Evolutionary conservation across 2,113 vertebrate genomes (phyloP).

Genomic region (Sinocyclocheilus grahami): DNA sequence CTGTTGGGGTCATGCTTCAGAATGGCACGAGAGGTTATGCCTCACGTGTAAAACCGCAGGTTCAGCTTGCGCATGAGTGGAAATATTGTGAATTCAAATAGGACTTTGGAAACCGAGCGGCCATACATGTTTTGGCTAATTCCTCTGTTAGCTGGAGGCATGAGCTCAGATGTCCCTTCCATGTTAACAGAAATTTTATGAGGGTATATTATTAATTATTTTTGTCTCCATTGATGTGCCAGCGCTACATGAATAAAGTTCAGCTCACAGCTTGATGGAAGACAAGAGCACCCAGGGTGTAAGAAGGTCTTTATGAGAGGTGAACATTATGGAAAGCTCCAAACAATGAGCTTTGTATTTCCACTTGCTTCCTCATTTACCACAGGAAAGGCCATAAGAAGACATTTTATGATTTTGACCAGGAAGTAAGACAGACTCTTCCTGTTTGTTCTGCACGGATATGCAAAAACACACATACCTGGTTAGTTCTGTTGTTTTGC

Average conservation of each 20-base stretch:
- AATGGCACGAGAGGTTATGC: conserved; percentile 5
- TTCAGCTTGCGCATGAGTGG: not conserved
- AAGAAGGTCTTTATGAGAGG: not conserved
- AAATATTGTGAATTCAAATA: conserved; percentile 28
- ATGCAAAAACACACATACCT: conserved; percentile 8
- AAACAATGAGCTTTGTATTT: conserved; percentile 21
- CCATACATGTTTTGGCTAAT: conserved; percentile 39
- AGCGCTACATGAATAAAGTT: not conserved
- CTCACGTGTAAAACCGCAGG: conserved; percentile 9
- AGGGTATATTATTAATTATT: not conserved
- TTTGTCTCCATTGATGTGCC: not conserved
- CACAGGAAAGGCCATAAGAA: conserved; percentile 10
- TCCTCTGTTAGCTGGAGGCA: conserved; percentile 19
- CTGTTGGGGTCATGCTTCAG: conserved; percentile 29
- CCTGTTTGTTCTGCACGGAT: conserved; percentile 27
- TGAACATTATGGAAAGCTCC: not conserved
- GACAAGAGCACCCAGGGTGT: not conserved
- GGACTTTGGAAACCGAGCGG: not conserved
- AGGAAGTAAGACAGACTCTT: conserved; percentile 9
- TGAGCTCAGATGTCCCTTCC: conserved; percentile 30
- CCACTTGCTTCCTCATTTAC: not conserved
- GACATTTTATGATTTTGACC: conserved; percentile 16
- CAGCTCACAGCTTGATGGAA: conserved; percentile 1
- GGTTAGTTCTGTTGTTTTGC: not conserved
- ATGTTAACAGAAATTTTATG: not conserved